phyloP scores from a whole-genome alignment of 1,140 invertebrate species.

The Trissolcus basalis region DNA sequence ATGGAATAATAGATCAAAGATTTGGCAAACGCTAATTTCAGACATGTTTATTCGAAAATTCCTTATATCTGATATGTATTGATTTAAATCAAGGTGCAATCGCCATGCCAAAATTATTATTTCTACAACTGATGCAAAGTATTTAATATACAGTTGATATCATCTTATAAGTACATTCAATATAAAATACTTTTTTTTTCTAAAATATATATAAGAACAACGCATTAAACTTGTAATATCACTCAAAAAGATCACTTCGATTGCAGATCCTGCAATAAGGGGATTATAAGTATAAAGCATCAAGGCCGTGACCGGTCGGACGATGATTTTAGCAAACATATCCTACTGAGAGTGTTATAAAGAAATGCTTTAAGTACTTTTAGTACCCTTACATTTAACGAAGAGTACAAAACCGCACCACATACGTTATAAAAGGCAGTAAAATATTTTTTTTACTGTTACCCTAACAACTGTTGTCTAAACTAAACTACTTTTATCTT shows the following conservation, averaged over 20 bases:
- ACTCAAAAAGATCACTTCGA: conserved; percentile 56
- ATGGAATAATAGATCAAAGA: too few relatives aligned
- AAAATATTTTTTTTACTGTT: conserved; percentile 5
- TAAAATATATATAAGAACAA: conserved; percentile 25
- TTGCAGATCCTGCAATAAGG: conserved; percentile 17
- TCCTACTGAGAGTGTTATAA: conserved; percentile 11
- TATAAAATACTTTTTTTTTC: conserved; percentile 41
- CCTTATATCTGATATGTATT: conserved; percentile 15
- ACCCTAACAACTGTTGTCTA: conserved; percentile 28
- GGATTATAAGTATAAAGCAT: conserved; percentile 29
- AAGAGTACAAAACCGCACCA: conserved; percentile 10
- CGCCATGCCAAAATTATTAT: not conserved
- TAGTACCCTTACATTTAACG: conserved; percentile 14
- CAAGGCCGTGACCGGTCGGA: not conserved
- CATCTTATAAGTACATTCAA: conserved; percentile 45
- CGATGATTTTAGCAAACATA: not conserved
- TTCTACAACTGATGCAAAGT: conserved; percentile 30
- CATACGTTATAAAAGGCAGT: not conserved
- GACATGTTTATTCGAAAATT: conserved; percentile 5
- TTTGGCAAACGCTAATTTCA: not conserved
- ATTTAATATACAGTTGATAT: conserved; percentile 5
- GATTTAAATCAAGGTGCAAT: conserved; percentile 1
- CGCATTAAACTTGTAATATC: conserved; percentile 45
- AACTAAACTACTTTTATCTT: conserved; percentile 7
- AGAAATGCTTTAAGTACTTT: conserved; percentile 49